phyloP scores from a whole-genome alignment of 2,113 vertebrate genomes.

The Actenoides hombroni region DNA sequence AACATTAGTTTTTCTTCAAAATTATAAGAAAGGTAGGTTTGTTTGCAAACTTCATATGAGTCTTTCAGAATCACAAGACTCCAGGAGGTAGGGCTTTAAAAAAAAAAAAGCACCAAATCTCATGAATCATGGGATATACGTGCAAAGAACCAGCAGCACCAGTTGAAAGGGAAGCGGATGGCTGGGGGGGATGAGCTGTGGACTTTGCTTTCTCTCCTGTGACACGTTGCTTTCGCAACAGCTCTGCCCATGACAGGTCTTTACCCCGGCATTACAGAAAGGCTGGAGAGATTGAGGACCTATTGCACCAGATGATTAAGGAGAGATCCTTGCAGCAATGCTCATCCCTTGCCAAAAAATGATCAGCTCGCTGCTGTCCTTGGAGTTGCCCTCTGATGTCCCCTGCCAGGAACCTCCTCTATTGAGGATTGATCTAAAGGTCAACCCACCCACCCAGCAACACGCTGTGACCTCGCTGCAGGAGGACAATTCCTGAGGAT shows the following conservation, averaged over 20 bases:
- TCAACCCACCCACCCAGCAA: neutral
- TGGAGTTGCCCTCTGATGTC: neutral
- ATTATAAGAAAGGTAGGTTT: neutral
- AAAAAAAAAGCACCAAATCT: neutral
- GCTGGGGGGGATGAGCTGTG: neutral
- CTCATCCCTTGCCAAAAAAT: neutral
- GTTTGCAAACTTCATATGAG: neutral
- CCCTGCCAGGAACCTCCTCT: neutral
- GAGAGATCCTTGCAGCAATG: neutral
- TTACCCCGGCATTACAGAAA: neutral
- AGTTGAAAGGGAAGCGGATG: neutral
- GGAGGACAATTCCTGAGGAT: neutral
- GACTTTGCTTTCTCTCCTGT: neutral
- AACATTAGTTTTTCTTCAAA: neutral
- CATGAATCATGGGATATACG: neutral
- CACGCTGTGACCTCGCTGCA: accelerated
- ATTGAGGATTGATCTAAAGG: neutral
- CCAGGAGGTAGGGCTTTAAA: neutral
- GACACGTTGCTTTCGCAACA: neutral
- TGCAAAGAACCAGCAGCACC: accelerated
- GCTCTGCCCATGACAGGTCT: accelerated
- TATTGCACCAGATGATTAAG: neutral
- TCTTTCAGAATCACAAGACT: neutral
- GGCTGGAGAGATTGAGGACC: neutral
- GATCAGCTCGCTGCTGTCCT: accelerated